Conservation (phyloP, 2,113 vertebrate species). For the Archocentrus centrarchus region DNA sequence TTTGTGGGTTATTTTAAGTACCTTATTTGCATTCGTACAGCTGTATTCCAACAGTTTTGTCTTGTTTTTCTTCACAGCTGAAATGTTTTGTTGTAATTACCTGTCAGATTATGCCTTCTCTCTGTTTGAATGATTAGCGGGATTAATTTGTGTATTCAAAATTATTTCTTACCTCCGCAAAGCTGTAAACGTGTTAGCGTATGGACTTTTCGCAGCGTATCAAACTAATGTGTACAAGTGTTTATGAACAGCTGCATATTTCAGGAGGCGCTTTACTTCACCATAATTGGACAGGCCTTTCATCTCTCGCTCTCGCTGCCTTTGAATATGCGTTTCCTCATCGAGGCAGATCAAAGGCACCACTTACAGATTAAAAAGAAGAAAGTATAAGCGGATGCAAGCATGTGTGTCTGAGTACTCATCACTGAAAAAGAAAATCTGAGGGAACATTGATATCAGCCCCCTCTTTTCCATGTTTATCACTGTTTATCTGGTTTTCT, state of each 20-base stretch:
- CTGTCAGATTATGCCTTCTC: neutral
- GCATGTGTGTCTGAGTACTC: conserved; percentile 19
- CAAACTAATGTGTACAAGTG: conserved; percentile 65
- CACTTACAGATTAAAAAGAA: conserved; percentile 68
- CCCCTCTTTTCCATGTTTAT: conserved; percentile 30
- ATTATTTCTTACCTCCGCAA: conserved; percentile 20
- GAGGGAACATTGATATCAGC: conserved; percentile 39
- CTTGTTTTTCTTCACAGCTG: neutral
- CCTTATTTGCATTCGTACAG: neutral
- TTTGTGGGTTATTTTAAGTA: neutral
- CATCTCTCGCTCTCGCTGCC: conserved; percentile 57
- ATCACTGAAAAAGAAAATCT: conserved; percentile 44
- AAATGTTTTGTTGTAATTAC: conserved; percentile 5
- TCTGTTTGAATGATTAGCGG: conserved; percentile 30
- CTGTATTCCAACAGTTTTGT: neutral
- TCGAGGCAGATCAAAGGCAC: conserved; percentile 71
- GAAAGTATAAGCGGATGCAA: conserved; percentile 6
- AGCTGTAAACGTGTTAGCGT: conserved; percentile 4
- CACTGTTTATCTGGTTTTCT: conserved; percentile 50
- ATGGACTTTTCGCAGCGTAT: neutral
- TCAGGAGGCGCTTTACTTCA: conserved; percentile 42
- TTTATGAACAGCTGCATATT: conserved; percentile 64
- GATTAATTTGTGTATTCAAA: conserved; percentile 25
- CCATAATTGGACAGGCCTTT: conserved; percentile 69
- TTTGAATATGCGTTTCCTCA: conserved; percentile 67